These are phyloP conservation scores for Eulacestoma nigropectus DNA, from an alignment of 2,113 vertebrate genomes.

Conservation along the genomic window DNA sequence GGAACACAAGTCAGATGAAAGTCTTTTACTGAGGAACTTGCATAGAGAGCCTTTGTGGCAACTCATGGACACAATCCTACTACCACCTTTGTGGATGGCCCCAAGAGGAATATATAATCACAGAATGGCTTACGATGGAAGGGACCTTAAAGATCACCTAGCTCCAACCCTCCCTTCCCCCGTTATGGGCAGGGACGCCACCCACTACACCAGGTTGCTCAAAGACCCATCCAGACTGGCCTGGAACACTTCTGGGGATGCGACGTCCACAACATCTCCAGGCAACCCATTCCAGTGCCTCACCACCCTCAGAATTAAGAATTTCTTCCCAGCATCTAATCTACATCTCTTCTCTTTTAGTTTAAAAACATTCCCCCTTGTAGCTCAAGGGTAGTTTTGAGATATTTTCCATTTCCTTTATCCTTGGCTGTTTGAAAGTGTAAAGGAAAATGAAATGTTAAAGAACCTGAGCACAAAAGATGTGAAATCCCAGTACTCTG, in stretches of 20 bases:
- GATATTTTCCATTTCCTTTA: not conserved
- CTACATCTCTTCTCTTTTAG: not conserved
- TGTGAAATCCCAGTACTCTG: not conserved
- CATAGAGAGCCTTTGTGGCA: not conserved
- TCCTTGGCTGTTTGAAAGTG: not conserved
- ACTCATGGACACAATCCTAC: not conserved
- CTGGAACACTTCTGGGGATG: not conserved
- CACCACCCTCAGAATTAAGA: not conserved
- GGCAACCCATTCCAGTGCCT: not conserved
- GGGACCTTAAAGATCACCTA: not conserved
- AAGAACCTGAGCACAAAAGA: not conserved
- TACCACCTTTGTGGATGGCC: not conserved
- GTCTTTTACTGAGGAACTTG: not conserved
- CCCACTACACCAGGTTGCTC: not conserved
- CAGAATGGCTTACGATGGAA: not conserved
- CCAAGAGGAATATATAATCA: not conserved
- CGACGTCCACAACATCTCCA: not conserved
- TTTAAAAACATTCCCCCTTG: not conserved
- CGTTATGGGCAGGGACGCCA: not conserved
- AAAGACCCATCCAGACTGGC: not conserved
- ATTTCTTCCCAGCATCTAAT: not conserved
- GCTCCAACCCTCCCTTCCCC: not conserved
- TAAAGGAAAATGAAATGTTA: not conserved
- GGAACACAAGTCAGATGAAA: not conserved
- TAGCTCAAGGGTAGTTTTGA: not conserved